phyloP scores from a whole-genome alignment of 1,140 invertebrate species.

The Heliconius melpomene region DNA sequence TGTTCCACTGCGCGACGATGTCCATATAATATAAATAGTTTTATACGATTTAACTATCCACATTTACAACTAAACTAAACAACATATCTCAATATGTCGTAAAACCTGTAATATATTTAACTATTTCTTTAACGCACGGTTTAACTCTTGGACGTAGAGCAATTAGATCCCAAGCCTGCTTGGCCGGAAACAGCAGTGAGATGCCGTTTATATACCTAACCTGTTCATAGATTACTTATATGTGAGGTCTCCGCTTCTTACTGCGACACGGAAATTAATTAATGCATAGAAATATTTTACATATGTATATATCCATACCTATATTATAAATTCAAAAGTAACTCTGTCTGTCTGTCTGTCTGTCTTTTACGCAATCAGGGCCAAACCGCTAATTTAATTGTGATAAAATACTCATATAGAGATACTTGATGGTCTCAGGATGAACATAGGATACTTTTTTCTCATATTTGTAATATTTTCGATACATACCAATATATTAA shows the following conservation, averaged over 20 bases:
- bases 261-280: background rate
- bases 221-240: constrained; percentile 1
- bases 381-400: no score
- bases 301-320: no score
- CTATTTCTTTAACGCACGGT: background rate
- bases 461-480: no score
- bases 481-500: no score
- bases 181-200: constrained; percentile 27
- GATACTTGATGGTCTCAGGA: no score
- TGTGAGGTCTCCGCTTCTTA: background rate
- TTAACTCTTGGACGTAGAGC: background rate
- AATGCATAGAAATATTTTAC: background rate
- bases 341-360: no score
- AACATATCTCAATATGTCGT: background rate
- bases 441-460: no score
- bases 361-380: no score
- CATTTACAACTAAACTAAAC: background rate
- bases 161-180: constrained; percentile 17
- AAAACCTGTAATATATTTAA: background rate
- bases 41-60: background rate
- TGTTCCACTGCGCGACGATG: no score
- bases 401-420: no score
- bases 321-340: no score
- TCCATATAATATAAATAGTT: background rate
- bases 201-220: constrained; percentile 5